Conservation (phyloP, 2,797 vertebrate genomes). For the Enteromius radiatus region DNA sequence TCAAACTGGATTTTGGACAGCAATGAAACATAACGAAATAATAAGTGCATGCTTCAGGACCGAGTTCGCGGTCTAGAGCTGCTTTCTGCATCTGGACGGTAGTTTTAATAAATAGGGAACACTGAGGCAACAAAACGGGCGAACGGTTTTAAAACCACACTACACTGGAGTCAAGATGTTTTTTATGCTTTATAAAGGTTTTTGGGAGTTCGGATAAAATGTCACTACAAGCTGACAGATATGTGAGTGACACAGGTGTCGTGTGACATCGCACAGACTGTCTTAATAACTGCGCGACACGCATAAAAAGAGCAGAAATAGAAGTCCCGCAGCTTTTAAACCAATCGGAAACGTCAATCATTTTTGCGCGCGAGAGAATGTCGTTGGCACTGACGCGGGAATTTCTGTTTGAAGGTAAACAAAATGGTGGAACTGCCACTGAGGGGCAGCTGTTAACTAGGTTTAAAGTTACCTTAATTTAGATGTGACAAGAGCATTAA, state of each 20-base stretch:
- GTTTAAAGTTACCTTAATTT: neutral
- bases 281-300: neutral
- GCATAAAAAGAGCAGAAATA: neutral
- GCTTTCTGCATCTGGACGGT: neutral
- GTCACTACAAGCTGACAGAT: neutral
- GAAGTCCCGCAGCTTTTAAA: neutral
- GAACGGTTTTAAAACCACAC: neutral
- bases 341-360: constrained; percentile 1
- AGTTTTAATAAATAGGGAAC: neutral
- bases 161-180: neutral
- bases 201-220: neutral
- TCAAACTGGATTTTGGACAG: neutral
- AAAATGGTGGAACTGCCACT: neutral
- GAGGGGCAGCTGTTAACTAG: neutral
- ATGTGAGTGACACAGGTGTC: constrained; percentile 3
- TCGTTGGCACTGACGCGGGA: neutral
- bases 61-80: neutral
- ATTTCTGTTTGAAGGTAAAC: neutral
- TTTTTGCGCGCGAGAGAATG: neutral
- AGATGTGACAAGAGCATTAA: neutral
- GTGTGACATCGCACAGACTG: constrained; percentile 9
- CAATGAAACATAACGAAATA: neutral
- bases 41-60: neutral
- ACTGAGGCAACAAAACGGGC: neutral
- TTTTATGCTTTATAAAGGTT: neutral